These are phyloP conservation scores for Stichodactyla mertensii DNA, from an alignment of 64 coral and sea anemone species.

Conservation along the genomic window DNA sequence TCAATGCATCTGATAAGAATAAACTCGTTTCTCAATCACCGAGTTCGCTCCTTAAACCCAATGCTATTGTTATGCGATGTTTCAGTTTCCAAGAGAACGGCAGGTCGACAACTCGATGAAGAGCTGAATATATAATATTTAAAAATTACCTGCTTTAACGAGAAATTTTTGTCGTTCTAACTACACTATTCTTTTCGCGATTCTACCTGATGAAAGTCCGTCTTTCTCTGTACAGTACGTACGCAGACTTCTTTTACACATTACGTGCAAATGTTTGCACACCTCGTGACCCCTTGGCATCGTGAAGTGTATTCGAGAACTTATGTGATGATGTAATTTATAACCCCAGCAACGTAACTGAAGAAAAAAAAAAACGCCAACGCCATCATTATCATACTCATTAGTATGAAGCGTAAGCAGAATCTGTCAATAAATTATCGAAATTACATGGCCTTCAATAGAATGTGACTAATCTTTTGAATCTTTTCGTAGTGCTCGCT, in stretches of 20 bases:
- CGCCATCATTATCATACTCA: neutral
- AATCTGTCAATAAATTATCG: neutral
- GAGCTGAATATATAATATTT: neutral
- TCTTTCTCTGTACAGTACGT: neutral
- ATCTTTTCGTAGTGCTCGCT: neutral
- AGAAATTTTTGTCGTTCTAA: neutral
- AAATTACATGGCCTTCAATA: neutral
- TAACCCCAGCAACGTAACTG: neutral
- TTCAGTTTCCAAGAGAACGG: constrained; percentile 2
- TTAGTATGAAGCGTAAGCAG: neutral
- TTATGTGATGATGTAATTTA: constrained; percentile 16
- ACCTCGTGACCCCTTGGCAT: neutral
- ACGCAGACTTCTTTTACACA: neutral
- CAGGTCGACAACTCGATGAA: neutral
- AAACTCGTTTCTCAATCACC: constrained; percentile 6
- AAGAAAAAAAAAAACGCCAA: neutral
- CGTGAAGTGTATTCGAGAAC: neutral
- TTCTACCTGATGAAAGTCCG: neutral
- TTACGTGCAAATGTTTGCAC: constrained; percentile 1
- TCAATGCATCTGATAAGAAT: neutral
- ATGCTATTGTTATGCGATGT: neutral
- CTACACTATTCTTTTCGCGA: neutral
- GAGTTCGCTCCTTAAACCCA: neutral
- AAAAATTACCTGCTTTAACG: neutral
- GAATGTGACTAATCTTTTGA: neutral